Base-by-base conservation (phyloP, 2,888 invertebrate genomes). In the Baccha elongata region DNA sequence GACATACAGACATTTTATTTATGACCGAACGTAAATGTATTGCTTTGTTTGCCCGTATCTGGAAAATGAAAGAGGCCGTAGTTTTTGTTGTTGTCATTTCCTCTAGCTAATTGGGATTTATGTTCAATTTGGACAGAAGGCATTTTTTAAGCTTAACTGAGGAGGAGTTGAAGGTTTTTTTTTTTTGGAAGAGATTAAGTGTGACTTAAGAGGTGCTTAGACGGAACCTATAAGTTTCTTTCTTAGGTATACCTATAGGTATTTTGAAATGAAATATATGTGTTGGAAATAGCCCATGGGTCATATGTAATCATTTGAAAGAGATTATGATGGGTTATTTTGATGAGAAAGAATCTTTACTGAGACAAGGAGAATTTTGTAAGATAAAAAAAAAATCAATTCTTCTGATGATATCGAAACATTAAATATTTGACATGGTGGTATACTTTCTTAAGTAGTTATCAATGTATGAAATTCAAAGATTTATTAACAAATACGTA, bases 1-100 rank as follows among this genome's bases (percentile, higher is more conserved):
- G 72, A 67, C 68, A 73, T 68, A 67, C 68, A 68, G 83, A 69
- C 72, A 83, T 53, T 83, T n/a, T 73, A 83, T 83, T 83, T 83
- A 83, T 78, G 78, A 68, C 42, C 62, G 37, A 58, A 69, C 55
- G 65, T 60, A 65, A 65, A 48, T 67, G 78, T 72, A 72, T 58
- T 58, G 58, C 52, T 60, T 67, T 65, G 71, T 78, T 60, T 65
- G 48, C 11, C 67, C 35, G 37, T 44, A 13, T 11, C 13, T 55
- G 5, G 21, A 15, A 23, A 40, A 40, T 55, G 46, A 8, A 32
- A 37, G 26, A 19, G 32, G 21, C 29, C 23, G 37, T n/a, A 15
- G 29, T 17, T 21, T 40, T 42, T 60, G 32, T 58, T n/a, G 32
- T 13, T 71, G n/a, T 48, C 32, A 10, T n/a, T 55, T 42, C 23